These are phyloP conservation scores for Astropecten irregularis DNA, from an alignment of 53 echinoderm and acorn worm genomes.

Conservation along the genomic window DNA sequence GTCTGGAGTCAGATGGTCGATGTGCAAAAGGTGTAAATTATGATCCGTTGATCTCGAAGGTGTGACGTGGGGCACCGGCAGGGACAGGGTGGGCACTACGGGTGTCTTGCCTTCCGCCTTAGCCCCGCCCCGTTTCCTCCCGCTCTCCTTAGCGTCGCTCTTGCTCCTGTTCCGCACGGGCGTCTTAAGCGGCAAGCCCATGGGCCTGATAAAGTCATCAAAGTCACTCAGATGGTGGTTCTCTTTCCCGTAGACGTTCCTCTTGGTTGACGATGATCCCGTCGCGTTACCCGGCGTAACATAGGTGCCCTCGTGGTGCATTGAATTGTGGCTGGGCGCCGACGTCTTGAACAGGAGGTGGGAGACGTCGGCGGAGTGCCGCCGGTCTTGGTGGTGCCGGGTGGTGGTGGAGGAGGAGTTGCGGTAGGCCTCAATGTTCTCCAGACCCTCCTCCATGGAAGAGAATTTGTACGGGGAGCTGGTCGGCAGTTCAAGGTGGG, in stretches of 20 bases:
- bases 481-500: conserved; percentile 78
- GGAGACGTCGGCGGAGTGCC: conserved; percentile 52
- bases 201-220: conserved; percentile 87
- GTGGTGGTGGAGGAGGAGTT: conserved; percentile 1
- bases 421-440: conserved; percentile 83
- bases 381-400: conserved; percentile 48
- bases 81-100: conserved; percentile 90
- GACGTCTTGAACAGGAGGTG: not conserved
- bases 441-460: conserved; percentile 98
- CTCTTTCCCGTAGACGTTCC: conserved; percentile 45
- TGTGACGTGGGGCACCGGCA: conserved; percentile 80
- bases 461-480: conserved; percentile 94
- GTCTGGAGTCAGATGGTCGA: conserved; percentile 33
- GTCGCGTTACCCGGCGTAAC: not conserved
- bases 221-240: conserved; percentile 60
- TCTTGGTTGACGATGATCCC: not conserved
- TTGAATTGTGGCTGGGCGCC: not conserved
- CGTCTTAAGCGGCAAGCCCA: conserved; percentile 72
- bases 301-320: not conserved
- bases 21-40: conserved; percentile 61
- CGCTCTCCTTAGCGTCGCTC: conserved; percentile 71
- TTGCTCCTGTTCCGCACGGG: conserved; percentile 70
- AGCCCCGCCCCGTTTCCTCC: conserved; percentile 19
- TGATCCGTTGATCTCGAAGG: conserved; percentile 82
- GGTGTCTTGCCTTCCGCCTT: conserved; percentile 68